A percentile compares a stretch with the other conserved stretches of the same genome.
Evolutionary conservation across 2,888 invertebrate species (phyloP).

Genomic region (Polylopha cassiicola): DNA sequence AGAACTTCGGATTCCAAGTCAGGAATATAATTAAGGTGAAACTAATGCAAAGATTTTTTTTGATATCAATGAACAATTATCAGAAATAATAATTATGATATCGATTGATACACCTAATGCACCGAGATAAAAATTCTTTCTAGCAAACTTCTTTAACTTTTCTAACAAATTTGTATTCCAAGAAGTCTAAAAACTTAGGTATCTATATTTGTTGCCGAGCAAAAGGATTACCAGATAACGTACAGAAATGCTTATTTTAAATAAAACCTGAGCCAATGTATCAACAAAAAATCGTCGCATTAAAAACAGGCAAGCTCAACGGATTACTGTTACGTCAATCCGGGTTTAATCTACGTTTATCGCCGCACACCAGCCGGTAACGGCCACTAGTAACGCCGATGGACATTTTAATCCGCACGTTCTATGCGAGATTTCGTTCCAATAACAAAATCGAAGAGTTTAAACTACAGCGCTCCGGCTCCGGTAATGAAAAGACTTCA

Average conservation of each 20-base stretch:
- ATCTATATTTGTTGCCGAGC: too few relatives aligned
- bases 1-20: too few relatives aligned
- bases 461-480: conserved; percentile 10
- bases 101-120: too few relatives aligned
- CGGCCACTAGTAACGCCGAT: conserved; percentile 48
- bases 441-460: conserved; percentile 39
- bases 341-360: conserved; percentile 66
- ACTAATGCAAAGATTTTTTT: too few relatives aligned
- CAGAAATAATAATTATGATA: too few relatives aligned
- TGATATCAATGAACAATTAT: too few relatives aligned
- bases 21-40: too few relatives aligned
- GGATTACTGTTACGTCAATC: conserved; percentile 55
- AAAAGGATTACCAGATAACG: too few relatives aligned
- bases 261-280: conserved; percentile 26
- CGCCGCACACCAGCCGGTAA: conserved; percentile 55
- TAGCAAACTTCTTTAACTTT: too few relatives aligned
- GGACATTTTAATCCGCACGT: conserved; percentile 55
- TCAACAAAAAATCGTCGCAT: conserved; percentile 41
- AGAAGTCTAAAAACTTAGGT: too few relatives aligned
- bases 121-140: too few relatives aligned
- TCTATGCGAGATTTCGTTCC: conserved; percentile 35
- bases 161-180: too few relatives aligned
- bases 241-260: conserved; percentile 24
- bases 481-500: conserved; percentile 10
- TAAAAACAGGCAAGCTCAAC: conserved; percentile 31